These are phyloP conservation scores for Scaptomyza tumidula DNA, from an alignment of 2,888 invertebrate genomes.

Conservation along the genomic window DNA sequence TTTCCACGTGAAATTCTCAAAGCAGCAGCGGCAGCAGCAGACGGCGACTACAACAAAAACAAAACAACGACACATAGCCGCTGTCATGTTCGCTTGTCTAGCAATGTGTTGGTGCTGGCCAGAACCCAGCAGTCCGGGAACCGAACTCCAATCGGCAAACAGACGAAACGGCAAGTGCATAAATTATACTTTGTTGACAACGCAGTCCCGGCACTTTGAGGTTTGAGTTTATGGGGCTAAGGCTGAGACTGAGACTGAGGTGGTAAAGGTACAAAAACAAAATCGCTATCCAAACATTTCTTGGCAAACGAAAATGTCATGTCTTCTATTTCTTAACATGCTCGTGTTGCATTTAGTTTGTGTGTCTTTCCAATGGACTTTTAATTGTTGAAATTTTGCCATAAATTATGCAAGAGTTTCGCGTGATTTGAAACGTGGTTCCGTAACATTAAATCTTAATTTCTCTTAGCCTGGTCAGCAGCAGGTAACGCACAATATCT, in stretches of 20 bases:
- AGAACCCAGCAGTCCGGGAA: background rate
- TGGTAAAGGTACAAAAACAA: slow-evolving; percentile 66
- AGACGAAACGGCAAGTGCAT: slow-evolving; percentile 61
- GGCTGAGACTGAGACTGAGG: slow-evolving; percentile 56
- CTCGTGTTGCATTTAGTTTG: slow-evolving; percentile 1
- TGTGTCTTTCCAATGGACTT: slow-evolving; percentile 53
- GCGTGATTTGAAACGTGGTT: slow-evolving; percentile 66
- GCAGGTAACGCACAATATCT: slow-evolving; percentile 46
- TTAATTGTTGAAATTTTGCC: slow-evolving; percentile 66
- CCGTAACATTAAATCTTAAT: slow-evolving; percentile 69
- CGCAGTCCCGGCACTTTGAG: slow-evolving; percentile 26
- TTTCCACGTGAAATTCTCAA: slow-evolving; percentile 75
- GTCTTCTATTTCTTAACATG: background rate
- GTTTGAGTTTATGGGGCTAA: slow-evolving; percentile 20
- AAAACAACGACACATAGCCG: slow-evolving; percentile 64
- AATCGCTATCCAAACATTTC: slow-evolving; percentile 47
- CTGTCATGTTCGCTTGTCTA: slow-evolving; percentile 76
- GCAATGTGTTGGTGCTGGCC: slow-evolving; percentile 59
- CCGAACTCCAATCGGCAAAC: slow-evolving; percentile 35
- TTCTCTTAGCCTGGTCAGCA: slow-evolving; percentile 53
- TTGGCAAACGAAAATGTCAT: slow-evolving; percentile 56
- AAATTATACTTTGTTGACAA: slow-evolving; percentile 77
- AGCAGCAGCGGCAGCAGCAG: background rate
- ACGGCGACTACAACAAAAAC: background rate
- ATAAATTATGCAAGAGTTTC: slow-evolving; percentile 59